These are phyloP conservation scores for Manis pentadactyla DNA, from an alignment of 2,797 vertebrate genomes.

Conservation along the genomic window DNA sequence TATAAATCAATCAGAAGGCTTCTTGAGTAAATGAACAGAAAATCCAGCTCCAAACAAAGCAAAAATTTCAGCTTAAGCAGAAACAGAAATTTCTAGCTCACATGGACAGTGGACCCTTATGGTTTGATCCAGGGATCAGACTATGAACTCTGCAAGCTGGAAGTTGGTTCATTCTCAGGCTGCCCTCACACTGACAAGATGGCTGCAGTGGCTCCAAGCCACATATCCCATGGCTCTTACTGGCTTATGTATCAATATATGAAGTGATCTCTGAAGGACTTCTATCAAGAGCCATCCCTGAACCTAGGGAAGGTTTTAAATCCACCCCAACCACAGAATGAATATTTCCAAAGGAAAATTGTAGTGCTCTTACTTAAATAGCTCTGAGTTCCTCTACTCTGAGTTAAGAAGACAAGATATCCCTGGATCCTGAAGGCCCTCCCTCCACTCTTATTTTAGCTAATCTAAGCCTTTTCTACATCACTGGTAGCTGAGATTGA, in stretches of 20 bases:
- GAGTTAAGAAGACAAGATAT: background rate
- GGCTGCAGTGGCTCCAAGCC: background rate
- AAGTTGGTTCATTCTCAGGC: background rate
- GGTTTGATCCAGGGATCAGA: background rate
- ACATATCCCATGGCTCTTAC: background rate
- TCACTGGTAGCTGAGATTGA: background rate
- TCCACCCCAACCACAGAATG: background rate
- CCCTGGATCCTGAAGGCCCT: background rate
- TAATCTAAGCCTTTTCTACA: background rate
- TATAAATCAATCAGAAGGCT: background rate
- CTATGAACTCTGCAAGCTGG: background rate
- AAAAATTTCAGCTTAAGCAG: background rate
- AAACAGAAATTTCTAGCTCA: slow-evolving; percentile 3
- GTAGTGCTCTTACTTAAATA: background rate
- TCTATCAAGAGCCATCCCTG: background rate
- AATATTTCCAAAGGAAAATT: background rate
- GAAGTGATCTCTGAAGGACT: background rate
- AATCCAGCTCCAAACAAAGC: background rate
- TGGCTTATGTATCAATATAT: background rate
- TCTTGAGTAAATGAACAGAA: background rate
- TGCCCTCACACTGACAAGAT: background rate
- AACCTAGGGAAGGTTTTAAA: background rate
- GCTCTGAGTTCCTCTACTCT: background rate
- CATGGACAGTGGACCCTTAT: background rate
- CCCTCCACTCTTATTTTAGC: background rate